These are phyloP conservation scores for Nezara viridula DNA, from an alignment of 2,888 invertebrate genomes.

Conservation along the genomic window DNA sequence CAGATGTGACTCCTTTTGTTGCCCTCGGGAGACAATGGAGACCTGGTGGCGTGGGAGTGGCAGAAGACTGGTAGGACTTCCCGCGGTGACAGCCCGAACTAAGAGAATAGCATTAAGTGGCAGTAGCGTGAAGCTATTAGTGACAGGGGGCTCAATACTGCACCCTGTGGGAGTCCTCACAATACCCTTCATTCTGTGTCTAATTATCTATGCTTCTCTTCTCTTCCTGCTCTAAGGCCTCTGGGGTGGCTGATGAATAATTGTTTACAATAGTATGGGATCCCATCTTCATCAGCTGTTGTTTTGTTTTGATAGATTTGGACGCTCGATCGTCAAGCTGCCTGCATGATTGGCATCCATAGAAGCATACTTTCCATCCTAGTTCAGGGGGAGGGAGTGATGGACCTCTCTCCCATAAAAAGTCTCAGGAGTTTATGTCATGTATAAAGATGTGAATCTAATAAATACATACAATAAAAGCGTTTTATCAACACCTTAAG, in stretches of 20 bases:
- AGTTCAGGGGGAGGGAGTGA: no score
- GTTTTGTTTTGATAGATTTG: no score
- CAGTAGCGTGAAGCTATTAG: constrained; percentile 47
- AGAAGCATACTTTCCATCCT: no score
- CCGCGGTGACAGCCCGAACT: constrained; percentile 6
- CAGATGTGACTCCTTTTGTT: constrained; percentile 2
- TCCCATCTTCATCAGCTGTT: neutral
- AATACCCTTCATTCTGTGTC: neutral
- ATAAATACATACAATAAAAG: no score
- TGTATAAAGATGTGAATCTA: no score
- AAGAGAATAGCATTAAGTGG: constrained; percentile 41
- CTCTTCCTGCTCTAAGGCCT: no score
- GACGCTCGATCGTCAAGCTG: no score
- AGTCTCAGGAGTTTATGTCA: no score
- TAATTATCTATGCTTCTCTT: constrained; percentile 30
- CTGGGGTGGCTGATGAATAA: neutral
- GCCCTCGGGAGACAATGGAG: neutral
- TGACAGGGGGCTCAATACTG: neutral
- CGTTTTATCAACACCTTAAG: no score
- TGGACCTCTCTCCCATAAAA: no score
- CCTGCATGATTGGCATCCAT: no score
- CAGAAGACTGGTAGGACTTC: neutral
- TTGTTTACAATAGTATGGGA: neutral
- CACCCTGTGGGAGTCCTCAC: neutral
- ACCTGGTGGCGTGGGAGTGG: constrained; percentile 40